A percentile compares a stretch with the other conserved stretches of the same genome.
Evolutionary conservation across 23 tunicate species (phyloP).

Genomic region (Trididemnum nubilum): DNA sequence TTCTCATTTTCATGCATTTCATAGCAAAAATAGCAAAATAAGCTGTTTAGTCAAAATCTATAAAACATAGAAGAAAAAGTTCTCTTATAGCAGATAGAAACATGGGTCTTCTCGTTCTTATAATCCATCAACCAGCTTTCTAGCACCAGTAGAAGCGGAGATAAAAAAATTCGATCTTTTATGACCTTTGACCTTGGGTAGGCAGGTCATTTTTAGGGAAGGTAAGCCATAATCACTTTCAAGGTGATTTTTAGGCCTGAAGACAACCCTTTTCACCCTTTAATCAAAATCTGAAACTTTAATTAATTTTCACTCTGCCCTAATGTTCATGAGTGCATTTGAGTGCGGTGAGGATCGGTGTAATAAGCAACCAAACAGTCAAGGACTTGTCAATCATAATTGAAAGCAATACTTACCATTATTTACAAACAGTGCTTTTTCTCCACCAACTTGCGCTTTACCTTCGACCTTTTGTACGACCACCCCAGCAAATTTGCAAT

Average conservation of each 20-base stretch:
- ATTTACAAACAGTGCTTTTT: too few relatives aligned
- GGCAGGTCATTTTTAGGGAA: conserved; percentile 16
- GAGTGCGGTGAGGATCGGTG: too few relatives aligned
- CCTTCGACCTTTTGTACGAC: too few relatives aligned
- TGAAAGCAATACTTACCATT: too few relatives aligned
- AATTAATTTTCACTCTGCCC: conserved; percentile 19
- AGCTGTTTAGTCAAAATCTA: too few relatives aligned
- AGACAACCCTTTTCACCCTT: not conserved
- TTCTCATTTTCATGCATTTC: not conserved
- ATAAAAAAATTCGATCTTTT: conserved; percentile 8
- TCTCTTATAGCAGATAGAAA: conserved; percentile 23
- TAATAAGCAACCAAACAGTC: too few relatives aligned
- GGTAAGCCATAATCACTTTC: not conserved
- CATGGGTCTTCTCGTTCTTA: conserved; percentile 8
- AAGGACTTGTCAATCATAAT: too few relatives aligned
- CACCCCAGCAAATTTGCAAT: too few relatives aligned
- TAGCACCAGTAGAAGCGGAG: conserved; percentile 29
- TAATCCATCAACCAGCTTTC: conserved; percentile 25
- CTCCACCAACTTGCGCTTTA: too few relatives aligned
- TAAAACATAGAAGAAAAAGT: conserved; percentile 8
- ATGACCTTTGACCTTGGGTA: conserved; percentile 22
- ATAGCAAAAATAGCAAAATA: not conserved
- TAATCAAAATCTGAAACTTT: conserved; percentile 10
- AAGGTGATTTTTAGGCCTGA: conserved; percentile 4
- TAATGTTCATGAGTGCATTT: not conserved